A percentile compares a stretch with the other conserved stretches of the same genome.
Evolutionary conservation across 1,140 invertebrate genomes (phyloP).

Genomic region (Adelges cooleyi): DNA sequence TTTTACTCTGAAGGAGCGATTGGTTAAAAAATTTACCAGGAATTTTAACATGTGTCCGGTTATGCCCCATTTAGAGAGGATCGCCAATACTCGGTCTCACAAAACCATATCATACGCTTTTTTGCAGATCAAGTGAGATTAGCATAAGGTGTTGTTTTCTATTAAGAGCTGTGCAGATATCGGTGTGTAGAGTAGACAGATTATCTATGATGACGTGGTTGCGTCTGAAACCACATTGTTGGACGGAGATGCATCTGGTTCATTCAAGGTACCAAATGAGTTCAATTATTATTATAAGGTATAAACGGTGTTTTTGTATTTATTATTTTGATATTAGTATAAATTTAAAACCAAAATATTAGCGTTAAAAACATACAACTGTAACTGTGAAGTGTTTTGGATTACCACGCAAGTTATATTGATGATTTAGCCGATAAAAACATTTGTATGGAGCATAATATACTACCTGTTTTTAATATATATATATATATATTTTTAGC

Average conservation of each 20-base stretch:
- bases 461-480: no score
- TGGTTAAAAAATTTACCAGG: neutral
- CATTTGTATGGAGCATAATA: no score
- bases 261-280: slow-evolving; percentile 10
- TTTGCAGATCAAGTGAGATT: slow-evolving; percentile 7
- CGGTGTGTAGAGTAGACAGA: neutral
- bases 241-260: neutral
- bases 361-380: no score
- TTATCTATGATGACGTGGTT: neutral
- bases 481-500: no score
- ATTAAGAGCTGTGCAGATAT: neutral
- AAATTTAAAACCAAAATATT: no score
- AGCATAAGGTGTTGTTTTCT: neutral
- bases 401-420: no score
- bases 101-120: neutral
- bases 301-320: no score
- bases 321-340: no score
- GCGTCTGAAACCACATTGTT: neutral
- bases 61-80: neutral
- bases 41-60: neutral
- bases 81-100: neutral
- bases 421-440: no score
- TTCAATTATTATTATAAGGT: no score
- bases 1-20: neutral
- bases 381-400: no score